Percentiles rank a stretch among this genome's conserved stretches.
Evolutionary conservation across 2,113 vertebrate species (phyloP).

Genomic region (Urocolius indicus): DNA sequence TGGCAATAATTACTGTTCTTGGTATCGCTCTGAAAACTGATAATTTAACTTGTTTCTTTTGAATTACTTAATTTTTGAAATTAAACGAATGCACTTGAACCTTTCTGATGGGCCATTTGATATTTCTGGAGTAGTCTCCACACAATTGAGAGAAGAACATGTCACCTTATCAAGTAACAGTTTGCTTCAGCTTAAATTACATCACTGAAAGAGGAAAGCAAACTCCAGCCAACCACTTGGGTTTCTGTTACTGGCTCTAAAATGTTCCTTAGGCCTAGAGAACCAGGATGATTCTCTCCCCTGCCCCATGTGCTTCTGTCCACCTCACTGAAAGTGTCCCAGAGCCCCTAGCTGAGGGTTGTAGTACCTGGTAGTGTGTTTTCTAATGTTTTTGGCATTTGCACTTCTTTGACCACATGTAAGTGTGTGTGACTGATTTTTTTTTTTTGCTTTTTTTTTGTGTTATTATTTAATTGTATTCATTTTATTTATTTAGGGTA

Average conservation of each 20-base stretch:
- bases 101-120: background rate
- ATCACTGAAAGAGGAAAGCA: background rate
- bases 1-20: background rate
- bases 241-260: background rate
- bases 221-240: background rate
- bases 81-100: background rate
- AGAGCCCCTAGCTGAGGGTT: background rate
- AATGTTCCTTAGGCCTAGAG: background rate
- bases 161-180: background rate
- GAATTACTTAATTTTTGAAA: background rate
- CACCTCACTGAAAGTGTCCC: background rate
- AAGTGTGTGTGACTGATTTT: background rate
- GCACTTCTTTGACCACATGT: background rate
- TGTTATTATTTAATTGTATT: background rate
- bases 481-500: constrained; percentile 79
- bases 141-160: background rate
- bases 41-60: background rate
- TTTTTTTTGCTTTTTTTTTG: background rate
- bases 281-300: background rate
- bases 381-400: background rate
- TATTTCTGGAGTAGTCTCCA: background rate
- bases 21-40: background rate
- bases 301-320: background rate
- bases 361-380: background rate
- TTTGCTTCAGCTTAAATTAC: constrained; percentile 18